Evolutionary conservation across 2,113 vertebrate genomes (phyloP).

Genomic region (Phycodurus eques): DNA sequence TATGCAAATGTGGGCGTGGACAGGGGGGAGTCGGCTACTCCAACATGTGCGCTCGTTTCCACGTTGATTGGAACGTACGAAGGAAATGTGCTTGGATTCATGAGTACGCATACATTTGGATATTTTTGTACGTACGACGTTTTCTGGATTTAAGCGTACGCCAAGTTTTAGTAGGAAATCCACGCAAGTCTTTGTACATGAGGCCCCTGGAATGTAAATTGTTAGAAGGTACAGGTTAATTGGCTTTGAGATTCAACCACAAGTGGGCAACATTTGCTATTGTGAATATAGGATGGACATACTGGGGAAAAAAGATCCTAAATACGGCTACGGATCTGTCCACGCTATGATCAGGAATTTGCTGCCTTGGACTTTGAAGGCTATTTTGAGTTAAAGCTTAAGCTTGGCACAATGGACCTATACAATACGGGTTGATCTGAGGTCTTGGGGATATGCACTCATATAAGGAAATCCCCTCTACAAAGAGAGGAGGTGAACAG

Average conservation of each 20-base stretch:
- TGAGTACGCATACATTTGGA: too few relatives aligned
- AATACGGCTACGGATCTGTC: conserved; percentile 46
- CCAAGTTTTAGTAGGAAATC: too few relatives aligned
- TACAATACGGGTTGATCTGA: conserved; percentile 70
- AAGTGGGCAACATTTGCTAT: conserved; percentile 60
- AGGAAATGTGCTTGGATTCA: too few relatives aligned
- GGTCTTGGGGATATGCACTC: conserved; percentile 66
- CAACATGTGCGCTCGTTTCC: too few relatives aligned
- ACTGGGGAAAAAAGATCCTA: conserved; percentile 18
- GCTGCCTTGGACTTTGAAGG: conserved; percentile 54
- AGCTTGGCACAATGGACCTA: conserved; percentile 63
- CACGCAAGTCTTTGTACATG: too few relatives aligned
- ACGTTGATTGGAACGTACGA: too few relatives aligned
- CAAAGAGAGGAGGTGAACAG: conserved; percentile 72
- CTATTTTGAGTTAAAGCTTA: conserved; percentile 64
- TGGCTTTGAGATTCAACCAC: conserved; percentile 67
- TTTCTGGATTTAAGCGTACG: too few relatives aligned
- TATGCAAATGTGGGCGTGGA: too few relatives aligned
- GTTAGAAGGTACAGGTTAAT: conserved; percentile 47
- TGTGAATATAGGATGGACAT: conserved; percentile 46
- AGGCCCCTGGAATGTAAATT: conserved; percentile 38
- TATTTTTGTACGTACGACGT: too few relatives aligned
- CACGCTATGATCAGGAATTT: conserved; percentile 52
- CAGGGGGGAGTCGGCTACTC: too few relatives aligned
- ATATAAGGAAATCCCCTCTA: conserved; percentile 72